phyloP scores from a whole-genome alignment of 2,888 invertebrate species.

The Drosophila emarginata region DNA sequence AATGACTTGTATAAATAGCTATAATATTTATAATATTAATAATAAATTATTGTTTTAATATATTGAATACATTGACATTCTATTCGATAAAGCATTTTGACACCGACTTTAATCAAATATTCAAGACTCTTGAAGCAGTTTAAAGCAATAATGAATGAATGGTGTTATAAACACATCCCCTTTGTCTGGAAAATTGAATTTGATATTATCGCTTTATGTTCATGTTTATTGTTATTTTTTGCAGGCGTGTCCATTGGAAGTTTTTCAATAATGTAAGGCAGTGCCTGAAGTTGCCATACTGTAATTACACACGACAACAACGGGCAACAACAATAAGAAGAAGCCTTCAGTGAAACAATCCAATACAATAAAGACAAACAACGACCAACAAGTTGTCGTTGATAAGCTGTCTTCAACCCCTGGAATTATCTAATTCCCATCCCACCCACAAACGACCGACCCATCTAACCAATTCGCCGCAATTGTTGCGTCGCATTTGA shows the following conservation, averaged over 20 bases:
- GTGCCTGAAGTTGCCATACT: constrained; percentile 32
- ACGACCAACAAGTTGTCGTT: constrained; percentile 49
- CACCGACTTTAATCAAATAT: background rate
- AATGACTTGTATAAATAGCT: no score
- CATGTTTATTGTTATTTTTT: constrained; percentile 13
- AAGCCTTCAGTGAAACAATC: constrained; percentile 1
- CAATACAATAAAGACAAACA: constrained; percentile 15
- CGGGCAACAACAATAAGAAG: background rate
- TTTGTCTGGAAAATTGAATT: background rate
- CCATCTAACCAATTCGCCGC: background rate
- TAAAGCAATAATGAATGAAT: background rate
- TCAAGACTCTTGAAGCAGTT: background rate
- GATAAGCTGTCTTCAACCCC: constrained; percentile 12
- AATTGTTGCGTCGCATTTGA: constrained; percentile 2
- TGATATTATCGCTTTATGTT: constrained; percentile 11
- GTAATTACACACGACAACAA: constrained; percentile 38
- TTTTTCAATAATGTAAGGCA: constrained; percentile 63
- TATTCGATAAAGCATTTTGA: no score
- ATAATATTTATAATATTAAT: no score
- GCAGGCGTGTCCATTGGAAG: constrained; percentile 32
- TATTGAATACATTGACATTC: no score
- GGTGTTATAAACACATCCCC: background rate
- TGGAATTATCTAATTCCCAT: constrained; percentile 7
- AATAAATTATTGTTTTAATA: no score
- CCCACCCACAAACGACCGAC: background rate